A percentile compares a stretch with the other conserved stretches of the same genome.
Evolutionary conservation across 2,113 vertebrate genomes (phyloP).

Genomic region (Rhinogobius similis): DNA sequence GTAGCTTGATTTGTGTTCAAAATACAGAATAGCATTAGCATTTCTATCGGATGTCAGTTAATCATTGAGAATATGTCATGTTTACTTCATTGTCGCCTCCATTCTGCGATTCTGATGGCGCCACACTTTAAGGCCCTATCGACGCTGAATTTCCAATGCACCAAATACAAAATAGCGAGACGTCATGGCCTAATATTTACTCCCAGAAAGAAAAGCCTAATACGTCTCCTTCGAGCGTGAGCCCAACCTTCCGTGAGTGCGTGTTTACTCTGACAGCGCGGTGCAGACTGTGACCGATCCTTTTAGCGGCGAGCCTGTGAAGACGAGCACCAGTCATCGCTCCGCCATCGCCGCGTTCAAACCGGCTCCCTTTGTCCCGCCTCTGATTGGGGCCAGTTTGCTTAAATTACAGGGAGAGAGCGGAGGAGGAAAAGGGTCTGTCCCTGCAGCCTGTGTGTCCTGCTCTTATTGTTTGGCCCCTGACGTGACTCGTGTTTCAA

Average conservation of each 20-base stretch:
- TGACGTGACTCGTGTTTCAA: conserved; percentile 67
- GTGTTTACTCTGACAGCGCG: conserved; percentile 55
- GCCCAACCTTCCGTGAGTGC: background rate
- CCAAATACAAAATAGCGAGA: too few species aligned
- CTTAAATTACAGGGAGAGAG: conserved; percentile 42
- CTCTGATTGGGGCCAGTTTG: conserved; percentile 60
- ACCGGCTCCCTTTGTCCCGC: conserved; percentile 59
- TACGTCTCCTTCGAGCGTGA: too few species aligned
- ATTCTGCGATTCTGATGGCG: too few species aligned
- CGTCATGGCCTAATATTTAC: too few species aligned
- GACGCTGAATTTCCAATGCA: too few species aligned
- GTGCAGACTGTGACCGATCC: conserved; percentile 73
- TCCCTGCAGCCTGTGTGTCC: conserved; percentile 45
- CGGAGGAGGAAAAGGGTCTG: conserved; percentile 17
- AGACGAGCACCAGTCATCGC: conserved; percentile 68
- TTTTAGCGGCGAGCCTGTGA: conserved; percentile 54
- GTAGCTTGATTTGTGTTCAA: too few species aligned
- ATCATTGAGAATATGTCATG: too few species aligned
- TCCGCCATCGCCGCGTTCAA: conserved; percentile 68
- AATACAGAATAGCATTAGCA: too few species aligned
- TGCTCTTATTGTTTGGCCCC: conserved; percentile 44
- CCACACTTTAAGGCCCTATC: too few species aligned
- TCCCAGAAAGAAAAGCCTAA: too few species aligned
- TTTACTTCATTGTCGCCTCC: too few species aligned
- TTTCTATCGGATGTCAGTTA: too few species aligned